Percentiles rank a stretch among this genome's conserved stretches.
Conservation (phyloP, 1,140 invertebrate genomes). For the Danaus plexippus region DNA sequence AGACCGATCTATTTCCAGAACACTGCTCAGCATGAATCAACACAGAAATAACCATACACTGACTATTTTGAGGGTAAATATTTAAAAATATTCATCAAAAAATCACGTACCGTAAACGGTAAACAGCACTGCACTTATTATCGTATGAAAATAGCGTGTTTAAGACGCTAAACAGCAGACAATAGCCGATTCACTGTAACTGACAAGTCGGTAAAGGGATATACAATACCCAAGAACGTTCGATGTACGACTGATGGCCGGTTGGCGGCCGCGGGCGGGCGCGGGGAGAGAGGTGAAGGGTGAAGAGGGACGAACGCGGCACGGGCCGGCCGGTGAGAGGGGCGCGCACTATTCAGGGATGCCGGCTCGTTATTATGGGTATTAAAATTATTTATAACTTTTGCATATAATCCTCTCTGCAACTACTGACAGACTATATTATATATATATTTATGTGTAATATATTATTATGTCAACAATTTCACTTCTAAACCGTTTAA, state of each 20-base stretch:
- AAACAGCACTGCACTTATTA: conserved; percentile 55
- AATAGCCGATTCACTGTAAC: conserved; percentile 52
- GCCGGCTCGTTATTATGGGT: conserved; percentile 29
- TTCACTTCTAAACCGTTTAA: no score
- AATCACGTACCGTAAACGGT: conserved; percentile 62
- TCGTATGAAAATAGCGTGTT: conserved; percentile 30
- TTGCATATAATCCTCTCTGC: conserved; percentile 5
- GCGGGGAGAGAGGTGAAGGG: conserved; percentile 18
- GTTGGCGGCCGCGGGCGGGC: conserved; percentile 27
- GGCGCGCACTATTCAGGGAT: conserved; percentile 39
- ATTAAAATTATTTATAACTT: conserved; percentile 11
- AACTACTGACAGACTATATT: background rate
- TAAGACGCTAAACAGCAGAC: conserved; percentile 45
- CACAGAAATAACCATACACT: conserved; percentile 70
- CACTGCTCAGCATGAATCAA: conserved; percentile 67
- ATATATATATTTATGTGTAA: no score
- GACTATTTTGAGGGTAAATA: conserved; percentile 52
- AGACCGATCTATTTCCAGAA: conserved; percentile 68
- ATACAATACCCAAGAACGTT: conserved; percentile 53
- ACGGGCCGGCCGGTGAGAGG: conserved; percentile 20
- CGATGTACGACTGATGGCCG: conserved; percentile 56
- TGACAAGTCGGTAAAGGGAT: conserved; percentile 18
- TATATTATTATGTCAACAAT: no score
- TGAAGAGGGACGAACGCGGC: conserved; percentile 23
- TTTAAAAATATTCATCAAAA: conserved; percentile 47